Evolutionary conservation across 2,888 invertebrate genomes (phyloP), one percentile per base, ranked within the genome.

Genomic region (Agrochola circellaris): DNA sequence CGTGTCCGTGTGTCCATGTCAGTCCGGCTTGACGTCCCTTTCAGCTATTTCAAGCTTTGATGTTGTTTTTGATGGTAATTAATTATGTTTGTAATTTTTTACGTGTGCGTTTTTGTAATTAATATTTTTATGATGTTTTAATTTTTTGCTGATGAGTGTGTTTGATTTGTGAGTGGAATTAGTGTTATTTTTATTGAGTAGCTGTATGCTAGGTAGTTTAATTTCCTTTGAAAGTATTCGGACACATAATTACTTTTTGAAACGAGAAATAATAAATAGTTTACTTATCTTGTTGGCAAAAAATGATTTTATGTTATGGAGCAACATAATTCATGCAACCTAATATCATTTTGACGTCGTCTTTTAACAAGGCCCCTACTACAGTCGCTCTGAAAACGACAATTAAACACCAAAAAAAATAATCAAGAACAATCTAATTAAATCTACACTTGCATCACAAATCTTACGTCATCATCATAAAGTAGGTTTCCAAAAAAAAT

Each of bases 1-100:
- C 69, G 48, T 84, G 87, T 82, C 85, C 68, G 66, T 84, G 85
- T 88, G 83, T 86, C 87, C 82, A 79, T 71, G 90, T 90, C 90
- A 88, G 80, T 87, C 84, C 83, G 67, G 73, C 65, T 77, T 90
- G 79, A 86, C 86, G 83, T 84, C 79, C 81, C 85, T 89, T 83
- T 78, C 85, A 81, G 82, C 77, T 72, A 83, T 86, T 82, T 74
- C 79, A 81, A 67, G 82, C 84, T 89, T 89, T 86, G 88, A 87
- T 87, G 86, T 82, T 87, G 64, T 77, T 81, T 87, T 89, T 83
- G 79, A 75, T 78, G 74, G 48, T 82, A 85, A 84, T 82, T 82
- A 81, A 87, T 87, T 82, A 86, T 80, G 75, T 73, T 78, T n/a
- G 66, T 72, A 73, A 73, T 65, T 73, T 83, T 79, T 73, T 86